A percentile compares a stretch with the other conserved stretches of the same genome.
phyloP scores from a whole-genome alignment of 2,797 vertebrate species.

The Tamandua tetradactyla region DNA sequence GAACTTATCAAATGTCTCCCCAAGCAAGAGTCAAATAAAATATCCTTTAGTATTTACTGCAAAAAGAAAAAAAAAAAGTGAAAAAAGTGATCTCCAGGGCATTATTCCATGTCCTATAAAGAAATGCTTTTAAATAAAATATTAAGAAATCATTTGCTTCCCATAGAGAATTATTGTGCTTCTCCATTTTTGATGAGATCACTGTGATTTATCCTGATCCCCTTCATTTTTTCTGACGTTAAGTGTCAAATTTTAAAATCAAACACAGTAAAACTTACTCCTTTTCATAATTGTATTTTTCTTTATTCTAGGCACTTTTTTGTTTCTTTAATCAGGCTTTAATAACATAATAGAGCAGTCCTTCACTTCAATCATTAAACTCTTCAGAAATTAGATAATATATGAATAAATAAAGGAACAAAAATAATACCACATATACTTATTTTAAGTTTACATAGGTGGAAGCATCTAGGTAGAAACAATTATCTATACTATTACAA shows the following conservation, averaged over 20 bases:
- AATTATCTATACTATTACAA: background rate
- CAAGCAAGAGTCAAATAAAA: background rate
- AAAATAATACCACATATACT: background rate
- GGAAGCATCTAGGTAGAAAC: background rate
- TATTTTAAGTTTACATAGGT: background rate
- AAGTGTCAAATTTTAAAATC: background rate
- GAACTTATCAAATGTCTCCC: background rate
- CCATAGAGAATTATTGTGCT: background rate
- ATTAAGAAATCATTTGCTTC: background rate
- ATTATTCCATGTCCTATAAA: background rate
- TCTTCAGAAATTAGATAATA: background rate
- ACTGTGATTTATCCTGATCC: background rate
- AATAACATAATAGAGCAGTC: background rate
- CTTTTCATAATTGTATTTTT: background rate
- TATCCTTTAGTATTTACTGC: background rate
- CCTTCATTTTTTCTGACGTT: background rate
- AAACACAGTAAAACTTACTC: background rate
- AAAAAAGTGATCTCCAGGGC: background rate
- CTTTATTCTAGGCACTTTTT: background rate
- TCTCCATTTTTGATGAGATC: background rate
- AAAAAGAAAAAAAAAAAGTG: too few species aligned
- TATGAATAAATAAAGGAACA: background rate
- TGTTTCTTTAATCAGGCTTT: background rate
- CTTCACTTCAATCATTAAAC: background rate
- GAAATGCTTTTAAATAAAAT: background rate